These are phyloP conservation scores for Neolamprologus sp. DNA, from an alignment of 2,113 vertebrate genomes.

Conservation along the genomic window DNA sequence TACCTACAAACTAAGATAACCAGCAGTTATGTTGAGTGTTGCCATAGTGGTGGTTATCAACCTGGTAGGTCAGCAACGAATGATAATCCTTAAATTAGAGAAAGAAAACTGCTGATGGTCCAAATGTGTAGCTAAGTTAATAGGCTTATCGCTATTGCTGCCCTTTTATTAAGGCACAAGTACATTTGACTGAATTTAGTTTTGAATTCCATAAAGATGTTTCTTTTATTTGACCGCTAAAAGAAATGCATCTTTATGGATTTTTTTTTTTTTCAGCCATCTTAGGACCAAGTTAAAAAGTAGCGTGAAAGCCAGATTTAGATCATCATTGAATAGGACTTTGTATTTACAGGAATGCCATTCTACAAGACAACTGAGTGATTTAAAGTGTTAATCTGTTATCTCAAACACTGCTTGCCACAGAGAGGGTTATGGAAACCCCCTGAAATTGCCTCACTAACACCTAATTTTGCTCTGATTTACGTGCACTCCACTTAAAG, in stretches of 20 bases:
- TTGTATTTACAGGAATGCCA: not conserved
- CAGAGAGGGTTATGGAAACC: not conserved
- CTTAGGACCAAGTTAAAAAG: not conserved
- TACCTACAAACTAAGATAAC: not conserved
- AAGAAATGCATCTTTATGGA: not conserved
- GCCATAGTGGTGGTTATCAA: not conserved
- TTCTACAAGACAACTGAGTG: not conserved
- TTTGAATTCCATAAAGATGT: not conserved
- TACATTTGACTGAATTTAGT: not conserved
- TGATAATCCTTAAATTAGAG: not conserved
- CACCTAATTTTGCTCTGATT: not conserved
- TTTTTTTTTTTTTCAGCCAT: not conserved
- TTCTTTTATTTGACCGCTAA: not conserved
- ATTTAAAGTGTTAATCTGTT: not conserved
- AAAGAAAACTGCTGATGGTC: not conserved
- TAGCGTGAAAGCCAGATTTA: not conserved
- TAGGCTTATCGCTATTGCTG: not conserved
- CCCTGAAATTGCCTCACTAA: not conserved
- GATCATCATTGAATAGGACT: not conserved
- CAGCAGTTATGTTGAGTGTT: not conserved
- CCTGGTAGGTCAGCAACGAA: not conserved
- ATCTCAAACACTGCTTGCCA: not conserved
- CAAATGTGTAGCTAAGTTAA: not conserved
- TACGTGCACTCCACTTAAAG: not conserved
- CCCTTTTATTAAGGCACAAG: not conserved